Evolutionary conservation across 2,797 vertebrate genomes (phyloP).

Genomic region (Dermochelys coriacea): DNA sequence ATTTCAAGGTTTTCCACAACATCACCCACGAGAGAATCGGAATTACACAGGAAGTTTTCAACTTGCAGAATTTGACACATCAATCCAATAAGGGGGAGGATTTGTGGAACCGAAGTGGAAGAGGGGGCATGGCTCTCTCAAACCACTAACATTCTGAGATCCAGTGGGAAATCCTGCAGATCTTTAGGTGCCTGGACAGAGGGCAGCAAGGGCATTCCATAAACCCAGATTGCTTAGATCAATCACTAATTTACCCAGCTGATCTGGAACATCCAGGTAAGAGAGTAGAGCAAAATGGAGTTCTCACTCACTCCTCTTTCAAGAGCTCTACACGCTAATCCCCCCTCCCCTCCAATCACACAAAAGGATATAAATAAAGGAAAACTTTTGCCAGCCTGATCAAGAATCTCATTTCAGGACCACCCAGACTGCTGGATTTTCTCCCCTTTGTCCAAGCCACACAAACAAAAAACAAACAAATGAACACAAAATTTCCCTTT

Average conservation of each 20-base stretch:
- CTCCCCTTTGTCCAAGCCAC: conserved; percentile 60
- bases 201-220: too few species aligned
- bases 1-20: neutral
- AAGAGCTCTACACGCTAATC: neutral
- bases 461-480: conserved; percentile 76
- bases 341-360: neutral
- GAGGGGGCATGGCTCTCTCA: neutral
- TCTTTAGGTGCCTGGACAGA: too few species aligned
- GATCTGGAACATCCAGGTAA: neutral
- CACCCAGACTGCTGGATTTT: conserved; percentile 68
- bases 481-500: conserved; percentile 72
- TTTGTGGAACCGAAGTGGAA: neutral
- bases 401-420: conserved; percentile 57
- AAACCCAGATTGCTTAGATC: neutral
- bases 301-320: neutral
- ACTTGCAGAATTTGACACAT: neutral
- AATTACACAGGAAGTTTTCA: neutral
- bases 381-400: conserved; percentile 34
- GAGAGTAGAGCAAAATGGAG: conserved; percentile 15
- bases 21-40: neutral
- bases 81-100: neutral
- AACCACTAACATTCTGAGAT: too few species aligned
- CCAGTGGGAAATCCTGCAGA: too few species aligned
- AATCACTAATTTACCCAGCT: neutral
- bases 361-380: conserved; percentile 20